Evolutionary conservation across 1,140 invertebrate genomes (phyloP).

Genomic region (Lordiphosa collinella): DNA sequence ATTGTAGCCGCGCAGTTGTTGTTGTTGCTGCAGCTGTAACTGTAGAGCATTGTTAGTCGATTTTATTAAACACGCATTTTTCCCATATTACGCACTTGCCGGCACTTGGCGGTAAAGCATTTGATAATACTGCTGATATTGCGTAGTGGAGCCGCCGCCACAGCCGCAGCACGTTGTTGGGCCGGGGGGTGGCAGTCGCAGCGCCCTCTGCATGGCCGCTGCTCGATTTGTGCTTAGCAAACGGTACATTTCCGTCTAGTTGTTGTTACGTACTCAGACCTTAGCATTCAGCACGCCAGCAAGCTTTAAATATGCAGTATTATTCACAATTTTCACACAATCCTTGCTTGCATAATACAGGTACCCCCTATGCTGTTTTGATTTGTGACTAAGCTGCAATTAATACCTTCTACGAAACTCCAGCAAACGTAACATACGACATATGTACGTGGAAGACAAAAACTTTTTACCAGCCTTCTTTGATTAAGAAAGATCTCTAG

Average conservation of each 20-base stretch:
- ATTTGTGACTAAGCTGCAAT: too few relatives aligned
- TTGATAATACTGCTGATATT: constrained; percentile 73
- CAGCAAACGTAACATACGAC: too few relatives aligned
- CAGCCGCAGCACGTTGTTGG: constrained; percentile 41
- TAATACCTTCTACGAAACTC: too few relatives aligned
- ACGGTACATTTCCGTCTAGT: constrained; percentile 55
- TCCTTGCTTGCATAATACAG: constrained; percentile 39
- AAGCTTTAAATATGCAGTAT: constrained; percentile 8
- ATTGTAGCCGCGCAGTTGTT: constrained; percentile 30
- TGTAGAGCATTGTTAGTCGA: neutral
- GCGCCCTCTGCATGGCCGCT: constrained; percentile 33
- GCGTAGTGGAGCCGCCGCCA: constrained; percentile 18
- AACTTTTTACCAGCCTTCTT: too few relatives aligned
- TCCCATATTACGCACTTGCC: constrained; percentile 43
- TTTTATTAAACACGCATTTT: too few relatives aligned
- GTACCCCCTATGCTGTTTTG: too few relatives aligned
- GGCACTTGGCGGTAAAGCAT: constrained; percentile 55
- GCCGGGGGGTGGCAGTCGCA: constrained; percentile 37
- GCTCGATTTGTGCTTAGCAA: constrained; percentile 48
- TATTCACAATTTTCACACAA: constrained; percentile 35
- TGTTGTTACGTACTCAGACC: constrained; percentile 16
- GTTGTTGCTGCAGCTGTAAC: constrained; percentile 1
- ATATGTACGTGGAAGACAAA: too few relatives aligned
- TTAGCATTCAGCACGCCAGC: neutral
- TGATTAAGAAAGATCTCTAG: too few relatives aligned